A percentile compares a stretch with the other conserved stretches of the same genome.
Evolutionary conservation across 2,888 invertebrate genomes (phyloP).

Genomic region (Trissonchulus sp.): DNA sequence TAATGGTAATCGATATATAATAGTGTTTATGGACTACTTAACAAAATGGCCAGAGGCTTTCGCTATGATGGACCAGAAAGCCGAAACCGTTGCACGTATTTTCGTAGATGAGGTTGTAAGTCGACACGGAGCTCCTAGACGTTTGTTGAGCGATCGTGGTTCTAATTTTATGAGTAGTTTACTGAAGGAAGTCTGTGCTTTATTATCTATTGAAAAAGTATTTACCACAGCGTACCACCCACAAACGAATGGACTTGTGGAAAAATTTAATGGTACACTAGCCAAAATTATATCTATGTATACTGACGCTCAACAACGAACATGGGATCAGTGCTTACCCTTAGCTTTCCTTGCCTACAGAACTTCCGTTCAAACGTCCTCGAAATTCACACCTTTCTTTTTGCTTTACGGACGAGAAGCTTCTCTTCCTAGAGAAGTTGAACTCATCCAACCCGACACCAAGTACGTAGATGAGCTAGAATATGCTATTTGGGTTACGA

Average conservation of each 20-base stretch:
- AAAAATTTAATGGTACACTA: slow-evolving; percentile 41
- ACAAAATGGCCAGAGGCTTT: slow-evolving; percentile 39
- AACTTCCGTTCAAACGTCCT: no score
- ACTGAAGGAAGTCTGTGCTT: slow-evolving; percentile 29
- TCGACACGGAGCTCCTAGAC: slow-evolving; percentile 34
- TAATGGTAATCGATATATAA: no score
- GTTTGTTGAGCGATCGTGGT: slow-evolving; percentile 37
- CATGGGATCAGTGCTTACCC: slow-evolving; percentile 5
- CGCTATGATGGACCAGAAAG: slow-evolving; percentile 43
- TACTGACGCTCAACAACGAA: slow-evolving; percentile 35
- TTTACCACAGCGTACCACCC: slow-evolving; percentile 33
- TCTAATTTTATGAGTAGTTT: slow-evolving; percentile 35
- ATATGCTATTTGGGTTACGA: no score
- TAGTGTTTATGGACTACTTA: slow-evolving; percentile 35
- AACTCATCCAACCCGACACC: no score
- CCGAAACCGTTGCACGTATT: slow-evolving; percentile 41
- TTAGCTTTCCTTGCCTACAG: slow-evolving; percentile 6
- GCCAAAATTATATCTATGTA: slow-evolving; percentile 38
- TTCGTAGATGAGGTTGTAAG: slow-evolving; percentile 34
- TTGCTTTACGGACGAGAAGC: slow-evolving; percentile 2
- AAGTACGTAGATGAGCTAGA: no score
- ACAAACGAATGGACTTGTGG: slow-evolving; percentile 37
- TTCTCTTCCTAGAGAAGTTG: no score
- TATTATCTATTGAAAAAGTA: slow-evolving; percentile 30
- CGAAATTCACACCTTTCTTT: no score